A percentile compares a stretch with the other conserved stretches of the same genome.
phyloP scores from a whole-genome alignment of 2,888 invertebrate species.

The Epinotia demarniana region DNA sequence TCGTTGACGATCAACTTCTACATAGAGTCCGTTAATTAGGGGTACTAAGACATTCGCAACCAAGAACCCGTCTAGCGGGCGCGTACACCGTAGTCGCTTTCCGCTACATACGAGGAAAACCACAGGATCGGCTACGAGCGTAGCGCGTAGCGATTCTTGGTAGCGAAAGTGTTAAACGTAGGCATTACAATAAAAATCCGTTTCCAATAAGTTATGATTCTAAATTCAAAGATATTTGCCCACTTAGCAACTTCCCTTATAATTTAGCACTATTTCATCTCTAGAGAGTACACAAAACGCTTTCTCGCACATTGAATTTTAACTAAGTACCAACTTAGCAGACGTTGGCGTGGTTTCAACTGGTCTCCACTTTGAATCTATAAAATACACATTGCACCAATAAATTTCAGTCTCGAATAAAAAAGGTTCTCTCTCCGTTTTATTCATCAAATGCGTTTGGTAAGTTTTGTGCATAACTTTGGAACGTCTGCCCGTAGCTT shows the following conservation, averaged over 20 bases:
- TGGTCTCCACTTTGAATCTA: conserved; percentile 56
- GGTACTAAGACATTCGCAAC: too few species aligned
- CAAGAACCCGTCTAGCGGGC: too few species aligned
- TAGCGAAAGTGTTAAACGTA: too few species aligned
- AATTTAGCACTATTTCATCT: conserved; percentile 16
- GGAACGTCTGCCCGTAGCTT: conserved; percentile 68
- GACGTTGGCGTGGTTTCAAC: conserved; percentile 63
- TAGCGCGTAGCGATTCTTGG: too few species aligned
- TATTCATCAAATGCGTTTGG: conserved; percentile 69
- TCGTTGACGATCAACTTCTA: background rate
- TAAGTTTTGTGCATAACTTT: conserved; percentile 70
- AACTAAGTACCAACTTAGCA: conserved; percentile 62
- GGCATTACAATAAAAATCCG: background rate
- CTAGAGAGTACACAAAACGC: conserved; percentile 48
- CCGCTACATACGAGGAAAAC: too few species aligned
- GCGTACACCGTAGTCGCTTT: too few species aligned
- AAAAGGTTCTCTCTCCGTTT: conserved; percentile 61
- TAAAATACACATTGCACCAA: conserved; percentile 66
- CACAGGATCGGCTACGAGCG: too few species aligned
- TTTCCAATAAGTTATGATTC: background rate
- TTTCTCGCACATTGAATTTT: conserved; percentile 55
- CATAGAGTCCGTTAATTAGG: background rate
- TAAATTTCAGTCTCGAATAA: conserved; percentile 63
- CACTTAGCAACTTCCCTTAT: conserved; percentile 19
- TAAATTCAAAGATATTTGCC: background rate